Evolutionary conservation across 2,888 invertebrate genomes (phyloP), one percentile per base, ranked within the genome.

Genomic region (Nowickia ferox): DNA sequence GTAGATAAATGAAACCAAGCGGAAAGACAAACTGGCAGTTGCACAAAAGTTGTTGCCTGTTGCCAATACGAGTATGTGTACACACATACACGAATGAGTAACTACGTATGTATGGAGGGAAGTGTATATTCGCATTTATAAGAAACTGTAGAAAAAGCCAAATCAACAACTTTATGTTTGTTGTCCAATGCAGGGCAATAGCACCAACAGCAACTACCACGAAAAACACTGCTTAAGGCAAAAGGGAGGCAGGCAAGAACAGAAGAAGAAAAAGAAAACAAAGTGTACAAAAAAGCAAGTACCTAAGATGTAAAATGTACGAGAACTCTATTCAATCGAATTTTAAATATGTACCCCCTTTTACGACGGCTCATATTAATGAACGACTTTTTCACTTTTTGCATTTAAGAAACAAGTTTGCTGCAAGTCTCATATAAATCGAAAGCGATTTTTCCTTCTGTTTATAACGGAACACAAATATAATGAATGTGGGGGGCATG

Each of bases 131-230:
- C 30, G 8, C 30, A 42, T 42, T 55, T 61, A 46, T 42, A 44
- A n/a, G 44, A 17, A 22, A 51, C 19, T 51, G 11, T 8, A 13
- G 9, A 10, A 46, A 53, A 22, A n/a, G 38, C 65, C 9, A 76
- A 61, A 38, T 13, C 17, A 10, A n/a, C 77, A 53, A 76, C 46
- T 57, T 57, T 55, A 57, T 76, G 57, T 55, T 66, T 57, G 22
- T 55, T 55, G 55, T 22, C 11, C 59, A 48, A 59, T 59, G 51
- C 68, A 75, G 63, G 75, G 75, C 75, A 75, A 75, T 75, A 75
- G 17, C 69, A 72, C 53, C 53, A 38, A 63, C 22, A 53, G 17
- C 40, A 48, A 22, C 22, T 19, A 44, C 44, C 55, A 57, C 55
- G 48, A 57, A 15, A 46, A 48, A 53, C 30, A 48, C 13, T 38